Conservation (phyloP, 2,888 invertebrate species). For the Drosophila kokeensis region DNA sequence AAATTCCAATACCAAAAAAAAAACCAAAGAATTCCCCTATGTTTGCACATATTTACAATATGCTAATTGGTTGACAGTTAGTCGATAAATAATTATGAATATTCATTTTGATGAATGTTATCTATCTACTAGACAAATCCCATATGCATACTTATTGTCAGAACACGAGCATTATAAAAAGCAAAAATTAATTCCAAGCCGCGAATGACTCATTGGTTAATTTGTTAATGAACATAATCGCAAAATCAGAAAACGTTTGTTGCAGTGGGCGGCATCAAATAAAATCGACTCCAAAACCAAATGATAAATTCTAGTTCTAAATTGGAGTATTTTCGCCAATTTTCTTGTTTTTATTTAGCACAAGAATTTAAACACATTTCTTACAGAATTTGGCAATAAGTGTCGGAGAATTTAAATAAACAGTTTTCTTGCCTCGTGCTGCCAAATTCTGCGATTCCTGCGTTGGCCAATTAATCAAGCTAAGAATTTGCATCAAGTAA, state of each 20-base stretch:
- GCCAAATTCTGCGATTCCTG: neutral
- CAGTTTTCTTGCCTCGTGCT: neutral
- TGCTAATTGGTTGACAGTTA: constrained; percentile 23
- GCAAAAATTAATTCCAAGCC: neutral
- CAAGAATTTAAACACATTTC: neutral
- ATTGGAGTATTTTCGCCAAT: neutral
- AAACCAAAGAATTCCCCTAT: neutral
- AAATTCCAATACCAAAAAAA: constrained; percentile 20
- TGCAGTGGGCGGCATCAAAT: neutral
- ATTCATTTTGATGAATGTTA: constrained; percentile 1
- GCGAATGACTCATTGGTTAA: constrained; percentile 14
- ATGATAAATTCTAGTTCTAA: neutral
- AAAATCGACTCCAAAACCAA: neutral
- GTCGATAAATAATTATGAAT: constrained; percentile 25
- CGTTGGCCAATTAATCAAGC: neutral
- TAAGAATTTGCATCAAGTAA: neutral
- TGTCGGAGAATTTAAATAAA: neutral
- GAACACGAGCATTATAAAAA: constrained; percentile 24
- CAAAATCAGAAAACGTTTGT: neutral
- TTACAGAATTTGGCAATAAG: neutral
- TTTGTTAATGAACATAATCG: constrained; percentile 8
- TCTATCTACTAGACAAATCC: constrained; percentile 14
- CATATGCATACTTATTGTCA: constrained; percentile 22
- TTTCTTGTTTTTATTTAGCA: neutral
- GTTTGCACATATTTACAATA: neutral